Base-by-base conservation (phyloP, 2,797 vertebrate species). In the Chaunax sp. region DNA sequence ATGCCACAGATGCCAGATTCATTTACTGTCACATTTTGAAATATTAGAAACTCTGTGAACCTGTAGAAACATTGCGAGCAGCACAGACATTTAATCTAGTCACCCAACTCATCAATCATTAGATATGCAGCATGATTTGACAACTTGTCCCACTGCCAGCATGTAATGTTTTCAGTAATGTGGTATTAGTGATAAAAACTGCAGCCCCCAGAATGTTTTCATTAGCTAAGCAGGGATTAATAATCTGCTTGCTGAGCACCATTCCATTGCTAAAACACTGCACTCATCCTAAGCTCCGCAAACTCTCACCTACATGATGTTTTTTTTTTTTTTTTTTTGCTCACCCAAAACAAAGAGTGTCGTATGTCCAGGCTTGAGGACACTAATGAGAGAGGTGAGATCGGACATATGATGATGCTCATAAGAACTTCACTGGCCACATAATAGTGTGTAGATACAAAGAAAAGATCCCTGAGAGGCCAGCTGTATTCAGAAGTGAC, bases 131-230 rank as follows among this genome's bases (percentile, higher is more conserved):
- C 1, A 5, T 50, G 56, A 78, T 73, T 51, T 74, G 62, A 74
- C 68, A 68, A 20, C 22, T 30, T 71, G 51, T 69, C 50, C 51
- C 28, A 1, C 35, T 25, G 43, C 75, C 76, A 84, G 67, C 63
- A 85, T 79, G 73, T 69, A 40, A 72, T 62, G 46, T 63, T 81
- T 49, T 30, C 54, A 73, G 18, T 70, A 46, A 76, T 76, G 62
- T 58, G 33, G 30, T 53, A 72, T 75, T 63, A 57, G 28, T 62
- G 57, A 58, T 77, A 65, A 79, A 77, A 64, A 45, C 51, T 54
- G 65, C 3, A 35, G 9, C 33, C 61, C 56, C 19, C 26, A 60
- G 61, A 70, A 75, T 78, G 52, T 2, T 66, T 77, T 80, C 46
- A 80, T 57, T 77, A 66, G n/a, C 47, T 56, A 23, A 46, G 50